Conservation (phyloP, 2,113 vertebrate genomes). For the Heteronetta atricapilla region DNA sequence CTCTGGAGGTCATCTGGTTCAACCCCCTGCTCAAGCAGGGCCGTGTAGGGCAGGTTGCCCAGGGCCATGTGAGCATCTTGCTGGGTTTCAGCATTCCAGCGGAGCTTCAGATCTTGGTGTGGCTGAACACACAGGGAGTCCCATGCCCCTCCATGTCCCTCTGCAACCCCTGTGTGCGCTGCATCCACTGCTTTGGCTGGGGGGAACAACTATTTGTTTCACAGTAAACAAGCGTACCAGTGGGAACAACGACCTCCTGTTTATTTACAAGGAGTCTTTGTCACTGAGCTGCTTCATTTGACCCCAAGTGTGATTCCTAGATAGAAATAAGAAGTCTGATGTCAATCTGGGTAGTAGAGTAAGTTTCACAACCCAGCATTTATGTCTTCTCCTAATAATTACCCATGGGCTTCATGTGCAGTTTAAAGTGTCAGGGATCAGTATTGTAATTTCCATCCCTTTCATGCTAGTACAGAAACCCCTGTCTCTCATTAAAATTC, state of each 20-base stretch:
- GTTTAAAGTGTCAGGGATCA: conserved; percentile 53
- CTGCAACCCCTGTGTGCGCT: accelerated
- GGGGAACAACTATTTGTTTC: not conserved
- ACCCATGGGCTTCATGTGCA: conserved; percentile 28
- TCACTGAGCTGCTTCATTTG: conserved; percentile 4
- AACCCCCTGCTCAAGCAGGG: not conserved
- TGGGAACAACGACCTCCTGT: not conserved
- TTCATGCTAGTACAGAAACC: not conserved
- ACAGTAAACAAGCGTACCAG: not conserved
- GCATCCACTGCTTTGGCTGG: not conserved
- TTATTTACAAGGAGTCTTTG: not conserved
- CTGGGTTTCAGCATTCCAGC: not conserved
- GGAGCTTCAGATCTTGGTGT: not conserved
- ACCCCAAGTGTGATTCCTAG: not conserved
- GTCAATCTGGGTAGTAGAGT: not conserved
- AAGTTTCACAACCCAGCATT: conserved; percentile 21
- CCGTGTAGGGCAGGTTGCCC: not conserved
- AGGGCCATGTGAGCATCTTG: not conserved
- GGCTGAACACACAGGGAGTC: not conserved
- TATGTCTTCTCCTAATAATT: conserved; percentile 24
- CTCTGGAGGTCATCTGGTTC: not conserved
- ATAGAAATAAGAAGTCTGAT: conserved; percentile 15
- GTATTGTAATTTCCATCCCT: conserved; percentile 33
- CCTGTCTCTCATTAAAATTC: conserved; percentile 63
- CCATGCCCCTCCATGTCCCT: accelerated